Evolutionary conservation across 2,888 invertebrate genomes (phyloP).

Genomic region (Teleogryllus oceanicus): DNA sequence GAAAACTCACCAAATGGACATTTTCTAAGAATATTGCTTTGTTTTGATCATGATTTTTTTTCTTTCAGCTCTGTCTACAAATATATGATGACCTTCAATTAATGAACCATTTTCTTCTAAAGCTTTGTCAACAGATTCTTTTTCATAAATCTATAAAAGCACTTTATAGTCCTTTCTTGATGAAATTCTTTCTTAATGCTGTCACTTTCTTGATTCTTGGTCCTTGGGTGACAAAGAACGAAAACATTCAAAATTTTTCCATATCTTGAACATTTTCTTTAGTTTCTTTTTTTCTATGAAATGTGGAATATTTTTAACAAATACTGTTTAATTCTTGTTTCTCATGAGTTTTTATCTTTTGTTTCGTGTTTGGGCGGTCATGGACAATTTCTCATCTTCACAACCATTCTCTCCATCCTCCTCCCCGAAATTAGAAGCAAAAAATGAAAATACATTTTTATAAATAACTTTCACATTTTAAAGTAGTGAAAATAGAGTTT

Average conservation of each 20-base stretch:
- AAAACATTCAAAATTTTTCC: conserved; percentile 64
- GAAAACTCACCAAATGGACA: conserved; percentile 58
- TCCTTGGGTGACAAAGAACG: conserved; percentile 57
- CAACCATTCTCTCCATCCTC: conserved; percentile 20
- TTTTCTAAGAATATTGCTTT: conserved; percentile 74
- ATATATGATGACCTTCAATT: conserved; percentile 61
- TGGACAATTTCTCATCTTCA: conserved; percentile 40
- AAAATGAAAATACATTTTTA: not conserved
- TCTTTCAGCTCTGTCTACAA: conserved; percentile 57
- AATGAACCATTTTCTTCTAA: conserved; percentile 63
- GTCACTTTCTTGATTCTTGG: conserved; percentile 61
- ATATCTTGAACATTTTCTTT: conserved; percentile 60
- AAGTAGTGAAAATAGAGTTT: too few relatives aligned
- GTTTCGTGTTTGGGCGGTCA: conserved; percentile 46
- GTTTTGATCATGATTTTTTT: conserved; percentile 49
- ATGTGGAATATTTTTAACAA: conserved; percentile 72
- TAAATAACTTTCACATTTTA: too few relatives aligned
- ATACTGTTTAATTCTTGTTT: conserved; percentile 55
- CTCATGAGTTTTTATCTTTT: conserved; percentile 39
- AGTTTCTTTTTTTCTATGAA: conserved; percentile 56
- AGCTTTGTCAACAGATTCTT: conserved; percentile 58
- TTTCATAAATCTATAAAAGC: conserved; percentile 62
- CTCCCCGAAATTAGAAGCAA: not conserved
- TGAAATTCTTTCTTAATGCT: conserved; percentile 63
- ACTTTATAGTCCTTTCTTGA: conserved; percentile 58